Base-by-base conservation (phyloP, 2,797 vertebrate genomes). In the Salarias fasciatus region DNA sequence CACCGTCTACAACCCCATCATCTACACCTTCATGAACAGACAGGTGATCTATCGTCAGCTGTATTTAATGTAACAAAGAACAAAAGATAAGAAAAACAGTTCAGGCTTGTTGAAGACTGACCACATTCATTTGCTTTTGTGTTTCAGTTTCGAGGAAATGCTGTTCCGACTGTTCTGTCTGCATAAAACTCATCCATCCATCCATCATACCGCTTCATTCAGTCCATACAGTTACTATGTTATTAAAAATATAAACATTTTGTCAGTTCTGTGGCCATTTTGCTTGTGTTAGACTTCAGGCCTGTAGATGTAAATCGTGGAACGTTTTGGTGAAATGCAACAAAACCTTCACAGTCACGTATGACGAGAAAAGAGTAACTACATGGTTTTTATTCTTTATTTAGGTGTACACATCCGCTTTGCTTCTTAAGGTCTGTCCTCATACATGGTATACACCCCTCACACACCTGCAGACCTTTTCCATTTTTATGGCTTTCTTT, bases 1-100 rank as follows among this genome's bases (percentile, higher is more conserved):
- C 75, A 92, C 87, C 0, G 73, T 89, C 54, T 92, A 91, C 75
- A 93, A 92, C 70, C 92, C 92, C n/a, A 86, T 94, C 56, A 91
- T 93, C 50, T 93, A 94, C 31, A 85, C 92, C 46, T 91, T 92
- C 76, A 93, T 93, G 91, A 93, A 93, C 79, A 84, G 85, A 90
- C 91, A 93, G 87, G 90, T 89, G 71, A 63, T 38, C 13, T 12
- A 46, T 51, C 29, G 30, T 48, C 3, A 8, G 7, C 8, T 7
- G 48, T 8, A 11, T 33, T 30, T 11, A 55, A 49, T 4, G 8
- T 29, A 43, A 30, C 0, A 44, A 5, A 40, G 30, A 50, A 1
- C 24, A 3, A 11, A 29, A 0, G 4, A 33, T 11, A 51, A 42
- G 0, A 0, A 11, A 47, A 35, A 35, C 9, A 9, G 33, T 56